Percentiles rank a stretch among this genome's conserved stretches.
Conservation (phyloP, 2,113 vertebrate species). For the Corydoras maculifer region DNA sequence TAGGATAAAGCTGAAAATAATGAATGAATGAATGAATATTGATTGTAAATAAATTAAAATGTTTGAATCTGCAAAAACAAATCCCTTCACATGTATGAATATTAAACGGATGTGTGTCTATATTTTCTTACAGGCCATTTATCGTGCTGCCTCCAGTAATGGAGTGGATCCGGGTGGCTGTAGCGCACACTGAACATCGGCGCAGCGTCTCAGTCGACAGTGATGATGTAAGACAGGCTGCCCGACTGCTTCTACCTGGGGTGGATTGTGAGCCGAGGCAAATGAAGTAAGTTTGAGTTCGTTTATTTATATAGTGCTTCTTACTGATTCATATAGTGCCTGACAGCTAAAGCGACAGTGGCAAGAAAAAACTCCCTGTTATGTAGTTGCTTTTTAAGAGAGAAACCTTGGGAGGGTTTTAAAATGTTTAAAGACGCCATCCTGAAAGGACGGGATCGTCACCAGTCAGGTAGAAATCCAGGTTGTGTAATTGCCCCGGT, state of each 20-base stretch:
- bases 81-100: too few species aligned
- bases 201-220: constrained; percentile 96
- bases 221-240: constrained; percentile 93
- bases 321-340: neutral
- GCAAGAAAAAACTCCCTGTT: too few species aligned
- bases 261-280: constrained; percentile 97
- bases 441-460: too few species aligned
- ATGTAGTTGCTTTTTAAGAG: too few species aligned
- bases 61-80: too few species aligned
- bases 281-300: constrained; percentile 76
- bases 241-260: constrained; percentile 86
- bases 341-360: neutral
- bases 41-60: too few species aligned
- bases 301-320: neutral
- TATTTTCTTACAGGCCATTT: constrained; percentile 77
- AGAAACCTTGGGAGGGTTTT: too few species aligned
- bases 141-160: constrained; percentile 92
- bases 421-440: too few species aligned
- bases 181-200: constrained; percentile 90
- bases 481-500: too few species aligned
- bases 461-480: too few species aligned
- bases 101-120: neutral
- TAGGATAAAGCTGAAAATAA: too few species aligned
- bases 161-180: constrained; percentile 96
- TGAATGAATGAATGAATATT: too few species aligned